Percentiles rank a stretch among this genome's conserved stretches.
These are phyloP conservation scores for Chloropsis cyanopogon DNA, from an alignment of 2,113 vertebrate species.

Conservation along the genomic window DNA sequence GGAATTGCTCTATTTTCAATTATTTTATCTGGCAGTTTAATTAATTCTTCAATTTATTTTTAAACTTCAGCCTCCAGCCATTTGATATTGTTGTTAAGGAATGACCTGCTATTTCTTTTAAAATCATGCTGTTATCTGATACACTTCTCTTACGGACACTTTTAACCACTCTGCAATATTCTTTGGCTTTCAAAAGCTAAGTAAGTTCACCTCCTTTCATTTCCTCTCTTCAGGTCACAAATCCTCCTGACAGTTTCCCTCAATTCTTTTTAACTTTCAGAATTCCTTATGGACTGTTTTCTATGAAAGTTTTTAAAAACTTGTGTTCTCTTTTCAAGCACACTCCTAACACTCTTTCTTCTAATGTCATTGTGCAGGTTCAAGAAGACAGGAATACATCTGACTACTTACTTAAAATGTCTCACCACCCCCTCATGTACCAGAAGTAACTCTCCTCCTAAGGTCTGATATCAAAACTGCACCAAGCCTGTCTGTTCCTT, in stretches of 20 bases:
- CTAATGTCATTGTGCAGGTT: background rate
- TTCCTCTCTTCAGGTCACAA: background rate
- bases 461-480: background rate
- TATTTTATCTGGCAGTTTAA: conserved; percentile 32
- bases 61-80: background rate
- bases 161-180: background rate
- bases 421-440: background rate
- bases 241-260: background rate
- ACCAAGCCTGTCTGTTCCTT: background rate
- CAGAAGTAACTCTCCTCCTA: background rate
- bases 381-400: conserved; percentile 8
- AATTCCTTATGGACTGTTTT: background rate
- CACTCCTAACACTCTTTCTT: background rate
- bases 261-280: background rate
- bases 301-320: background rate
- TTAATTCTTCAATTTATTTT: conserved; percentile 51
- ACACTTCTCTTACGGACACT: background rate
- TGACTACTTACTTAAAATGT: conserved; percentile 5
- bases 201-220: background rate
- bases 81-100: background rate
- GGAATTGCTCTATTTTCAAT: background rate
- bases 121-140: background rate
- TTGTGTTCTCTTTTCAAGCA: background rate
- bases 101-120: background rate
- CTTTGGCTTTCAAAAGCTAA: background rate